Evolutionary conservation across 1,140 invertebrate genomes (phyloP), one percentile per base, ranked within the genome.

Genomic region (Drosophila nigromelanica): DNA sequence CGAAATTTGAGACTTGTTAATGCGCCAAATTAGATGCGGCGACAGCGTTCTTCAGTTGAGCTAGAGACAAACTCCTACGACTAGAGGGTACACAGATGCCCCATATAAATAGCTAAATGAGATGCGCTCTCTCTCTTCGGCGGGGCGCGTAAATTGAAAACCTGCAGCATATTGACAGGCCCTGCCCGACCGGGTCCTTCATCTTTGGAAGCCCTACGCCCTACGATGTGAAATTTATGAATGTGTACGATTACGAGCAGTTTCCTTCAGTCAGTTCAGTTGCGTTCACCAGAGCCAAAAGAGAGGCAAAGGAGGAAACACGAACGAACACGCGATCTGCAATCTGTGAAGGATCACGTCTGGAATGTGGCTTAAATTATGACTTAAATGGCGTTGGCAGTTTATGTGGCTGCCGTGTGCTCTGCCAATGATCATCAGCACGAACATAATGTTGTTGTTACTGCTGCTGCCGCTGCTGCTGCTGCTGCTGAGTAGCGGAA

Each of bases 331-430:
- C 62, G 72, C 66, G 67, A 59, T 72, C 58, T 68, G 79, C 83
- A 87, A 89, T 87, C 79, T 89, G 83, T 87, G 82, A 86, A 86
- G 81, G 83, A 89, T 89, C 83, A 80, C 83, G 76, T 72, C 79
- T 87, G 83, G 83, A 89, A 87, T 87, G 83, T 89, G 83, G 83
- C 83, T 87, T 87, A 87, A 87, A 87, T 87, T 87, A 87, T 87
- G 83, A 87, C 83, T 87, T 87, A 87, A 87, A 87, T 87, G 83
- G 83, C 83, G 83, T 87, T 87, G 83, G 83, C 83, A 87, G 83
- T 83, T 87, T 83, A 83, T 89, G 79, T 80, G 73, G 83, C 83
- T 87, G 83, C 83, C 69, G 83, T 89, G 72, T 68, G 73, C 66
- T 66, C 48, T 33, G n/a, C n/a, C 14, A 33, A 64, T 55, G 66